Base-by-base conservation (phyloP, 2,797 vertebrate genomes). In the Rhadinocentrus ornatus region DNA sequence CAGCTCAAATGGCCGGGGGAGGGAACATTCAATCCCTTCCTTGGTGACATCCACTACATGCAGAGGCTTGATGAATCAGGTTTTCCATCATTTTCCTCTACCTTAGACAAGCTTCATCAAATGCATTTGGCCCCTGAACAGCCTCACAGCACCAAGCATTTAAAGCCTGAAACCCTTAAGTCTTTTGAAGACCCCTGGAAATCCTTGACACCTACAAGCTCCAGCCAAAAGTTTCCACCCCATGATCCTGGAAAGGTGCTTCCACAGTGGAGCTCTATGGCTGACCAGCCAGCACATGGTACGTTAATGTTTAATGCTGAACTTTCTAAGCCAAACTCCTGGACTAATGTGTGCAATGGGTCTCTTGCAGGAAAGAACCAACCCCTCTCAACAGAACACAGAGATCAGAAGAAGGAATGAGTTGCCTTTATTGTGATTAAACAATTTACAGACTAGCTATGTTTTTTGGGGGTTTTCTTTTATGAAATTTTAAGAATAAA, bases 361-460 rank as follows among this genome's bases (percentile, higher is more conserved):
- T 83, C 31, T 88, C 22, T 84, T 89, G 26, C 74, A 88, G 91
- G 79, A 56, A 22, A 52, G 11, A 62, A 64, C 2, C 20, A 62
- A 32, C 39, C 22, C 7, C 15, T 55, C n/a, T 58, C 67, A 26
- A 53, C 0, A 6, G 44, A 22, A 6, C 48, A 3, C 53, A 57
- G 50, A 82, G 22, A 8, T 31, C 3, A 0, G 26, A 56, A 57
- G 16, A 3, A 5, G n/a, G 72, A 39, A 65, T 39, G n/a, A 68
- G n/a, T 27, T 32, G 1, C 7, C 56, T 59, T 63, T 1, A 6
- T 15, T 67, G 6, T 65, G 31, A 89, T 85, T 85, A 90, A 92
- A 89, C 0, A 0, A 35, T 37, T 69, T 2, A 37, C 71, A 78
- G 22, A 39, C 2, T 22, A 59, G 2, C 18, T 10, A 9, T 54